Evolutionary conservation across 2,113 vertebrate genomes (phyloP).

Genomic region (Abramis brama): DNA sequence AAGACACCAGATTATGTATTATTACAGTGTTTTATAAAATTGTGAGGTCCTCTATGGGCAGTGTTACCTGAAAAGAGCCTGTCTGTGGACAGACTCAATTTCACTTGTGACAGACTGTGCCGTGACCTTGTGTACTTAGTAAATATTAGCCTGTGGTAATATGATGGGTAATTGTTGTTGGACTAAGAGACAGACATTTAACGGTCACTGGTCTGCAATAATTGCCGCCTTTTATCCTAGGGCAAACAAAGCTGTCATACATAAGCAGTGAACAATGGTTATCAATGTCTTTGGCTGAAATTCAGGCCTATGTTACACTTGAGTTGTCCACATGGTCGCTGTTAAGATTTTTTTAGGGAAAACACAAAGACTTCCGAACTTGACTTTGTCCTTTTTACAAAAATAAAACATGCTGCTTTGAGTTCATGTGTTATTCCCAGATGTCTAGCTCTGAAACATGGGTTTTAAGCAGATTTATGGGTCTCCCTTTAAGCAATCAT

Average conservation of each 20-base stretch:
- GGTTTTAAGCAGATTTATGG: background rate
- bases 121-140: conserved; percentile 34
- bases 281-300: conserved; percentile 38
- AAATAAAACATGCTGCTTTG: conserved; percentile 10
- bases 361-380: conserved; percentile 5
- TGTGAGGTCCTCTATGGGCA: background rate
- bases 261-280: conserved; percentile 16
- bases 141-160: conserved; percentile 32
- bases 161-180: conserved; percentile 36
- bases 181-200: conserved; percentile 20
- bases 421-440: background rate
- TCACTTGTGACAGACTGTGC: conserved; percentile 18
- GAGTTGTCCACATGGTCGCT: background rate
- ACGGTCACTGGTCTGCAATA: conserved; percentile 40
- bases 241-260: conserved; percentile 43
- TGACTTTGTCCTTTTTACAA: background rate
- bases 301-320: background rate
- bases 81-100: conserved; percentile 15
- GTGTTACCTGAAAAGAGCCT: conserved; percentile 6
- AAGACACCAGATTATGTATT: conserved; percentile 11
- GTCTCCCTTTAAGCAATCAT: background rate
- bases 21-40: conserved; percentile 13
- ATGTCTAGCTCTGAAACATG: background rate
- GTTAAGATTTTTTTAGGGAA: conserved; percentile 9
- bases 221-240: conserved; percentile 45